Percentiles rank a stretch among this genome's conserved stretches.
Conservation (phyloP, 2,888 invertebrate genomes). For the Perdita meconis region DNA sequence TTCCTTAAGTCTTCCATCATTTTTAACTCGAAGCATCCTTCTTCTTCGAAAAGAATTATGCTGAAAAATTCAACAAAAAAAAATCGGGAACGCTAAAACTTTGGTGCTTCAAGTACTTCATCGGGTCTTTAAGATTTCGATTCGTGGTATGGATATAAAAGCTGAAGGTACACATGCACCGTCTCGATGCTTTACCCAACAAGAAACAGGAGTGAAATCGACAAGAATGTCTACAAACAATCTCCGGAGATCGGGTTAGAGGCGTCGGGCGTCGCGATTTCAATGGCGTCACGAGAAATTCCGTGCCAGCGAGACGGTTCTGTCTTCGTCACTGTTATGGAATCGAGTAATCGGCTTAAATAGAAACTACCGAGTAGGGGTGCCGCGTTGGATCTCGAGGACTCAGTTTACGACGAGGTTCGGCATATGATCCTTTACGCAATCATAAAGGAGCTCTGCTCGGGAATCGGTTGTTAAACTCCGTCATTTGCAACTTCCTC, state of each 20-base stretch:
- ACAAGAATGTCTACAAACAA: constrained; percentile 17
- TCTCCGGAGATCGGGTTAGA: constrained; percentile 6
- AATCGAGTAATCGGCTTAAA: constrained; percentile 58
- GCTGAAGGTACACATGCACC: not conserved
- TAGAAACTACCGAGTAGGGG: constrained; percentile 41
- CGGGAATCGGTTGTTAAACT: constrained; percentile 66
- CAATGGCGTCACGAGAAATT: constrained; percentile 61
- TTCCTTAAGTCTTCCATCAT: too few species aligned
- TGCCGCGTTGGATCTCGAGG: constrained; percentile 19
- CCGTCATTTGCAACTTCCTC: constrained; percentile 51
- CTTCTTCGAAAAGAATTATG: too few species aligned
- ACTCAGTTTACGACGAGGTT: constrained; percentile 69
- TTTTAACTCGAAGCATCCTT: too few species aligned
- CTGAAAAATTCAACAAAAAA: too few species aligned
- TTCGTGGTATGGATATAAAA: not conserved
- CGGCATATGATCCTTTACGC: constrained; percentile 68
- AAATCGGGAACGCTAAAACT: too few species aligned
- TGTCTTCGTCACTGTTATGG: constrained; percentile 60
- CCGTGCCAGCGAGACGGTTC: constrained; percentile 37
- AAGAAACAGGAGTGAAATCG: not conserved
- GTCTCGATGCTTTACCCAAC: not conserved
- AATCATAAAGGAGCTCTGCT: constrained; percentile 68
- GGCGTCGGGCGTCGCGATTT: constrained; percentile 11
- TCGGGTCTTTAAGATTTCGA: not conserved
- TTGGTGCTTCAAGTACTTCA: too few species aligned